Evolutionary conservation across 2,113 vertebrate genomes (phyloP), one percentile per base, ranked within the genome.

Genomic region (Larimichthys polyactis): DNA sequence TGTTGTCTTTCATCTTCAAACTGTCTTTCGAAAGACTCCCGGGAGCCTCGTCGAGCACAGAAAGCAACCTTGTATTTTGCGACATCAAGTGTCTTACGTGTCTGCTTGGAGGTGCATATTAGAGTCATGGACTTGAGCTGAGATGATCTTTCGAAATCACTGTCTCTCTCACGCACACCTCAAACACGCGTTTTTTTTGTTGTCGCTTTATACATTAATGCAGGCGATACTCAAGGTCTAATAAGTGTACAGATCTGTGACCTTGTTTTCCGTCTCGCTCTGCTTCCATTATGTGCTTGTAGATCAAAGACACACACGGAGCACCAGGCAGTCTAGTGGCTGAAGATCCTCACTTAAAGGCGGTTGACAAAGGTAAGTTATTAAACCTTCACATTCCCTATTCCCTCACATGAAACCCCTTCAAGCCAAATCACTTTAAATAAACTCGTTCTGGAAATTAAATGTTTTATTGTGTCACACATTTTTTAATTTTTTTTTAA

Each of bases 1-100:
- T 90, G 89, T 87, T 87, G 81, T 88, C 85, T 90, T 92, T 91
- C 87, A 90, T 90, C 89, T 86, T 90, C 86, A 86, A 87, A 90
- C 76, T 64, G 77, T 71, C 86, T 88, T 66, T 82, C 68, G 70
- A 60, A 74, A 74, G 27, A 79, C 89, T 87, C 82, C 77, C 27
- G 73, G 88, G 84, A 88, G 81, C 57, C 83, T 88, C 74, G 72
- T 46, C 5, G 63, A 87, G 83, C 85, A 71, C 62, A 67, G 74
- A 79, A 55, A 78, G 69, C 80, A 83, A 71, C 79, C 65, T 64
- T 82, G 81, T 83, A 76, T 78, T 90, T 83, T 79, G 57, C 79
- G 87, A 85, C 88, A 83, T 86, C 77, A 88, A 76, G 85, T 24
- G 69, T 81, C 66, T 86, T 55, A 48, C 32, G 2, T 44, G 69